Percentiles rank a stretch among this genome's conserved stretches.
phyloP scores from a whole-genome alignment of 2,888 invertebrate species.

The Drosophila colorata region DNA sequence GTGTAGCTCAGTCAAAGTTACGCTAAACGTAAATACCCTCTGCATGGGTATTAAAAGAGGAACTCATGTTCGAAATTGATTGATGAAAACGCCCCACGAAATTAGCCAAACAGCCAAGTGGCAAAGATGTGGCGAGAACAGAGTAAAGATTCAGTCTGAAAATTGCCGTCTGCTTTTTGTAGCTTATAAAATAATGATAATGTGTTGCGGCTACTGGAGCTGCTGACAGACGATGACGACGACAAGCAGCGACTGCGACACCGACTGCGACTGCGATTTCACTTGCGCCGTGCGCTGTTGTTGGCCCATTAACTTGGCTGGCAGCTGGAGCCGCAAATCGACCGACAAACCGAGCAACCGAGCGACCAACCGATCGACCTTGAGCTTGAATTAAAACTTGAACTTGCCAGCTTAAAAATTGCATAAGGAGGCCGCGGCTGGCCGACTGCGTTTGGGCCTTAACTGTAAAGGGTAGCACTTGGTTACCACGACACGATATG shows the following conservation, averaged over 20 bases:
- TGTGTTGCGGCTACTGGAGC: conserved; percentile 70
- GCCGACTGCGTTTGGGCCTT: conserved; percentile 23
- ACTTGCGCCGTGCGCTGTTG: conserved; percentile 11
- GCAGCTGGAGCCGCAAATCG: conserved; percentile 17
- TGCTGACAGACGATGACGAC: conserved; percentile 50
- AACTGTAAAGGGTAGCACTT: conserved; percentile 37
- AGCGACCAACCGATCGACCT: conserved; percentile 58
- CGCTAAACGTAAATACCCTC: background rate
- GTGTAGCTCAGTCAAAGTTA: background rate
- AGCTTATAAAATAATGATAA: conserved; percentile 76
- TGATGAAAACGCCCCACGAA: conserved; percentile 76
- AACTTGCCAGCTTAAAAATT: conserved; percentile 60
- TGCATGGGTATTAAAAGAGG: conserved; percentile 17
- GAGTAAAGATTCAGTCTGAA: conserved; percentile 32
- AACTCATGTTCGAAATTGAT: conserved; percentile 67
- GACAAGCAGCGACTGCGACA: conserved; percentile 1
- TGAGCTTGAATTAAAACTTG: conserved; percentile 76
- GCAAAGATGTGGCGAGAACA: conserved; percentile 4
- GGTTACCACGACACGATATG: conserved; percentile 32
- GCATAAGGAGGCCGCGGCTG: conserved; percentile 52
- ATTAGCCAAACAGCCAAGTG: conserved; percentile 12
- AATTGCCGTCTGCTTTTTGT: conserved; percentile 60
- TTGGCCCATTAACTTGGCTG: conserved; percentile 49
- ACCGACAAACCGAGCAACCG: background rate
- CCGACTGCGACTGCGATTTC: conserved; percentile 10